phyloP scores from a whole-genome alignment of 2,797 vertebrate genomes.

The Glyptemys insculpta region DNA sequence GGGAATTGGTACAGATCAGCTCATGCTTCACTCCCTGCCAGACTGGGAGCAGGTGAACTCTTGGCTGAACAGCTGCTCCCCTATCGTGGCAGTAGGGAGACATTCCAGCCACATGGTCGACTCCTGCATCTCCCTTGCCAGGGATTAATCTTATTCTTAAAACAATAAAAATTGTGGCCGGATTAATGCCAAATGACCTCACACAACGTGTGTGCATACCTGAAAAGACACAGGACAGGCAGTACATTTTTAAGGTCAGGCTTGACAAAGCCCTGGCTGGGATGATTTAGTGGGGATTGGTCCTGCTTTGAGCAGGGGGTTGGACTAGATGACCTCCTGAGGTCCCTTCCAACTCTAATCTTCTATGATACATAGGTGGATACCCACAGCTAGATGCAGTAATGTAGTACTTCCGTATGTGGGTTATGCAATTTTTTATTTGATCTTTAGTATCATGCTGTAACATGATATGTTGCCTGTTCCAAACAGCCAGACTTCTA shows the following conservation, averaged over 20 bases:
- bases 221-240: not conserved
- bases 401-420: rapidly evolving
- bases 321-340: no score
- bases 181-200: not conserved
- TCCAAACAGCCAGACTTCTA: not conserved
- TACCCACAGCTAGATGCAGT: not conserved
- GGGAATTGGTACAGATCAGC: not conserved
- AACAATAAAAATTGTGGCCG: not conserved
- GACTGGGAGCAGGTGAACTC: not conserved
- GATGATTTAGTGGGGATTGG: no score
- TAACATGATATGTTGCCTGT: not conserved
- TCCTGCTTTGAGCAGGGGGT: no score
- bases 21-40: not conserved
- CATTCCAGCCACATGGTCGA: not conserved
- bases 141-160: not conserved
- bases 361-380: no score
- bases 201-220: not conserved
- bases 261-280: no score
- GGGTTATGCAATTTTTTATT: not conserved
- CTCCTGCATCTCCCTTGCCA: not conserved
- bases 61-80: not conserved
- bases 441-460: not conserved
- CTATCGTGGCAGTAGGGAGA: not conserved
- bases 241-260: not conserved
- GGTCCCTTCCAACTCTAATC: no score